Evolutionary conservation across 2,113 vertebrate genomes (phyloP).

Genomic region (Rhea americana): DNA sequence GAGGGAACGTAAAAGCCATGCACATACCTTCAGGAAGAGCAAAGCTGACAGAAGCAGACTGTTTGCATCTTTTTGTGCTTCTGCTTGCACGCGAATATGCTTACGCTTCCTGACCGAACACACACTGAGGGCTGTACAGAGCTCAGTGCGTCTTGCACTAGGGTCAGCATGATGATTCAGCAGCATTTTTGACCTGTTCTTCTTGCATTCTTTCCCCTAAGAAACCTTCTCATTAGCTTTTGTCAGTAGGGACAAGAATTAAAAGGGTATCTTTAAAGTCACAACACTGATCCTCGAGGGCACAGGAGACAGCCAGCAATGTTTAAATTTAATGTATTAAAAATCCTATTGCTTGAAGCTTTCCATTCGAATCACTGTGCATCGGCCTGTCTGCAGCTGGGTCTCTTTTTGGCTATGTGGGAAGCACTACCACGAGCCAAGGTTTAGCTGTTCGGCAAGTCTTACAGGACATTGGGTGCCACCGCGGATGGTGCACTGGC

Average conservation of each 20-base stretch:
- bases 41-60: conserved; percentile 39
- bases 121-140: background rate
- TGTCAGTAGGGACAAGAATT: background rate
- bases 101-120: background rate
- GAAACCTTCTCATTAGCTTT: background rate
- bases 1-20: background rate
- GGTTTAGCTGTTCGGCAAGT: no score
- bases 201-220: background rate
- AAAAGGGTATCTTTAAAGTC: background rate
- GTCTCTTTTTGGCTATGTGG: no score
- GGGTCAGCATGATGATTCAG: background rate
- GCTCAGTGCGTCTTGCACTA: background rate
- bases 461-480: no score
- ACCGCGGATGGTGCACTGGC: no score
- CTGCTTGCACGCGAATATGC: background rate
- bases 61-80: background rate
- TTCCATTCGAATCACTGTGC: no score
- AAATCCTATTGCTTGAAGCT: background rate
- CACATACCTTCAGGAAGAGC: background rate
- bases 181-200: background rate
- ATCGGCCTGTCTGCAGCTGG: no score
- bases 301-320: background rate
- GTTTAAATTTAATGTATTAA: background rate
- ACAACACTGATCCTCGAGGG: background rate
- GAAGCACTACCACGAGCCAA: no score